Conservation (phyloP, 2,113 vertebrate genomes). For the Oxygymnocypris stewartii region DNA sequence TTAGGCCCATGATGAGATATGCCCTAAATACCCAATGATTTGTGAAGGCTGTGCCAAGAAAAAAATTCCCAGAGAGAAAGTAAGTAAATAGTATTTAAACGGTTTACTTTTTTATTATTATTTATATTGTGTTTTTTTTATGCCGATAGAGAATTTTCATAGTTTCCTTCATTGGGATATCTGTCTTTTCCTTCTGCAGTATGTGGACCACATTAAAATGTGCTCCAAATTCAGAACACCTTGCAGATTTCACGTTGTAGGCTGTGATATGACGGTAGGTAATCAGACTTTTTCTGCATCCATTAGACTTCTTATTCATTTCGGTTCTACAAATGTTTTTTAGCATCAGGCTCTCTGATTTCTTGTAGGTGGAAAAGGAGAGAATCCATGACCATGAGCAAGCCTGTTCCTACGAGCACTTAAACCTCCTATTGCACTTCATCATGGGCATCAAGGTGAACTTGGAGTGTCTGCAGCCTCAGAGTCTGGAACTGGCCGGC, state of each 20-base stretch:
- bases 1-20: constrained; percentile 89
- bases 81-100: constrained; percentile 53
- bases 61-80: constrained; percentile 91
- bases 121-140: neutral
- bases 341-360: constrained; percentile 15
- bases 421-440: constrained; percentile 85
- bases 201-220: constrained; percentile 89
- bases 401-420: constrained; percentile 83
- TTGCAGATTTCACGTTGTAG: constrained; percentile 87
- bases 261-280: constrained; percentile 84
- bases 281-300: constrained; percentile 31
- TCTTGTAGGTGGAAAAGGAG: constrained; percentile 85
- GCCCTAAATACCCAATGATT: constrained; percentile 90
- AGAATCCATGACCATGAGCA: constrained; percentile 85
- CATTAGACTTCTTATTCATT: neutral
- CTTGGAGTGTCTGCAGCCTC: constrained; percentile 79
- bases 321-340: neutral
- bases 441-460: constrained; percentile 84
- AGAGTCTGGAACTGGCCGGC: constrained; percentile 76
- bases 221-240: constrained; percentile 87
- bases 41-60: constrained; percentile 92
- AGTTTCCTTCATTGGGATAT: neutral
- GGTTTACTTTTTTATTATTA: neutral
- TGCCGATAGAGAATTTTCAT: neutral
- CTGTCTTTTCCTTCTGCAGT: constrained; percentile 72